phyloP scores from a whole-genome alignment of 1,140 invertebrate genomes.

The Colletes gigas region DNA sequence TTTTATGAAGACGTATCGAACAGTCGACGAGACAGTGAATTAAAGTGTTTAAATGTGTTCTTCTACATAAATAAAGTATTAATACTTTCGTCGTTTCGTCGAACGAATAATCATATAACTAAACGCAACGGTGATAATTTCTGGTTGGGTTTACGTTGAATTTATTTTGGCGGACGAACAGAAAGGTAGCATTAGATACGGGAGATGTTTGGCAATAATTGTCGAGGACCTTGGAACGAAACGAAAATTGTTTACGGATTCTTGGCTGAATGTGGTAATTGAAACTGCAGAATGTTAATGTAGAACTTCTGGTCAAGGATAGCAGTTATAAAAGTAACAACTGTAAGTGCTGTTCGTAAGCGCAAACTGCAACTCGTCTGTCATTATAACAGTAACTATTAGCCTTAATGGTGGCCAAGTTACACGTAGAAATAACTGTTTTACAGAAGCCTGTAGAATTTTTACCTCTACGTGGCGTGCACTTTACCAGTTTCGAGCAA shows the following conservation, averaged over 20 bases:
- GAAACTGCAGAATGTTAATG: conserved; percentile 26
- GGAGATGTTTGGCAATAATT: not conserved
- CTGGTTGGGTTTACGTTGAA: not conserved
- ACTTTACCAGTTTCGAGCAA: not conserved
- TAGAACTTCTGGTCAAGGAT: conserved; percentile 30
- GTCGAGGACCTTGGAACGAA: not conserved
- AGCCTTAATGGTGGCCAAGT: conserved; percentile 56
- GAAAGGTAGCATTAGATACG: not conserved
- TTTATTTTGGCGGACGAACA: not conserved
- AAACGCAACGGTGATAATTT: too few species aligned
- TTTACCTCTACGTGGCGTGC: not conserved
- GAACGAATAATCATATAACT: not conserved
- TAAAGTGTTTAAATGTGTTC: not conserved
- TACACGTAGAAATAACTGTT: conserved; percentile 63
- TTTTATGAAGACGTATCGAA: not conserved
- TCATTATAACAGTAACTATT: conserved; percentile 65
- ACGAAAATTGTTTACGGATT: conserved; percentile 16
- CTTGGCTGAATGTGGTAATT: not conserved
- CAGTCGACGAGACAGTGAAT: not conserved
- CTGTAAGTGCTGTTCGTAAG: conserved; percentile 30
- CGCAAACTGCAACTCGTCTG: conserved; percentile 1
- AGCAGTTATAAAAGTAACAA: conserved; percentile 45
- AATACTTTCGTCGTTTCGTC: not conserved
- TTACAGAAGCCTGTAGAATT: conserved; percentile 11
- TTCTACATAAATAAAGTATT: not conserved